Percentiles rank a stretch among this genome's conserved stretches.
These are phyloP conservation scores for Bungarus multicinctus DNA, from an alignment of 2,113 vertebrate genomes.

Conservation along the genomic window DNA sequence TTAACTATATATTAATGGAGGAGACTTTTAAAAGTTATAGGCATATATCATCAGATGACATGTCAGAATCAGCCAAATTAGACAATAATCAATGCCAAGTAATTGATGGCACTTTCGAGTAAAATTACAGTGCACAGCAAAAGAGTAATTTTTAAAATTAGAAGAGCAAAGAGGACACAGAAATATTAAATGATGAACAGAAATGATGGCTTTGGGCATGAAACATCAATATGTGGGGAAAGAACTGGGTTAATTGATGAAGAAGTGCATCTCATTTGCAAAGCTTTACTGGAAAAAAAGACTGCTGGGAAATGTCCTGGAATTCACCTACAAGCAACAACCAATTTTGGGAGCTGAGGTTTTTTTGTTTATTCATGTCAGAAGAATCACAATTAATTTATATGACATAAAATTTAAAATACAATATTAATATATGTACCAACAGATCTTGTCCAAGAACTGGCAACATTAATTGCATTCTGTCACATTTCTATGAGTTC, in stretches of 20 bases:
- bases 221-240: neutral
- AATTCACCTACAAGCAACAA: neutral
- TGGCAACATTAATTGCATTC: neutral
- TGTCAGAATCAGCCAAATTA: conserved; percentile 43
- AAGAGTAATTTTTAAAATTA: conserved; percentile 27
- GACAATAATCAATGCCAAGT: conserved; percentile 42
- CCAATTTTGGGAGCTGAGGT: neutral
- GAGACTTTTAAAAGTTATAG: conserved; percentile 45
- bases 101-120: conserved; percentile 23
- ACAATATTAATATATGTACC: neutral
- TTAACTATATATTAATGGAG: conserved; percentile 35
- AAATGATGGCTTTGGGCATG: neutral
- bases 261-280: conserved; percentile 3
- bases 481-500: neutral
- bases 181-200: neutral
- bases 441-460: neutral
- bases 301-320: neutral
- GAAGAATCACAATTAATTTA: neutral
- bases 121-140: conserved; percentile 26
- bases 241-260: neutral
- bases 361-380: neutral
- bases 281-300: neutral
- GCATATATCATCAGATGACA: conserved; percentile 18
- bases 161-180: neutral
- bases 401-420: neutral